Percentiles rank a stretch among this genome's conserved stretches.
Evolutionary conservation across 1,140 invertebrate species (phyloP).

Genomic region (Lepidostoma basale): DNA sequence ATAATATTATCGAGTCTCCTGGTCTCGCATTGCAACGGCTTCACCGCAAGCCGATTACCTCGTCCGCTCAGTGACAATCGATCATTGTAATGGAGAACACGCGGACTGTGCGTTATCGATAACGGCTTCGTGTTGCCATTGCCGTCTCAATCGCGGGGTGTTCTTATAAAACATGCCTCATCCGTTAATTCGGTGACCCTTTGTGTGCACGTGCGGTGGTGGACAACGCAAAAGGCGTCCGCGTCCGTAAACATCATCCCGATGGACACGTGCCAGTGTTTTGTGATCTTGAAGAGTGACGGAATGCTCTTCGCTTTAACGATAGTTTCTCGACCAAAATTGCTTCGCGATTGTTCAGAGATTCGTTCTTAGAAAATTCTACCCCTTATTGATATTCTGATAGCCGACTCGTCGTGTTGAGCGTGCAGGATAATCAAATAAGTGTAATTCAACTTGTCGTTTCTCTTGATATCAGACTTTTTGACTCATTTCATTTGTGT

Average conservation of each 20-base stretch:
- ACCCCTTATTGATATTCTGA: too few relatives aligned
- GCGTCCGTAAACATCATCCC: constrained; percentile 2
- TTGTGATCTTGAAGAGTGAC: not conserved
- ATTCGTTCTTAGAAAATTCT: not conserved
- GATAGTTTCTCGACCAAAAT: not conserved
- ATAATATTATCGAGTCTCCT: too few relatives aligned
- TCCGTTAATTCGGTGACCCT: too few relatives aligned
- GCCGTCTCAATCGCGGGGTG: not conserved
- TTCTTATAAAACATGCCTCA: too few relatives aligned
- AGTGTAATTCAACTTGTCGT: too few relatives aligned
- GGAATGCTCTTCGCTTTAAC: not conserved
- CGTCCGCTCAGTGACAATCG: not conserved
- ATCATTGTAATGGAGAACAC: constrained; percentile 1
- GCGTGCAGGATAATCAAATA: too few relatives aligned
- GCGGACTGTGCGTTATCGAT: not conserved
- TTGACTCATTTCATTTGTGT: too few relatives aligned
- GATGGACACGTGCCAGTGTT: constrained; percentile 16
- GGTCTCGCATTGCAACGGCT: not conserved
- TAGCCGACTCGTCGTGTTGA: too few relatives aligned
- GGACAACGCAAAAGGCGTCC: not conserved
- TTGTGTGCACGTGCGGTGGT: not conserved
- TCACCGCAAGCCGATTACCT: constrained; percentile 13
- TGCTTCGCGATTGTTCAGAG: not conserved
- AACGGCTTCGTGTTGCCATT: not conserved
- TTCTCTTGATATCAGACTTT: too few relatives aligned